Base-by-base conservation (phyloP, 37 sponge, comb jelly and placozoan genomes). In the Aplysina aerophoba region DNA sequence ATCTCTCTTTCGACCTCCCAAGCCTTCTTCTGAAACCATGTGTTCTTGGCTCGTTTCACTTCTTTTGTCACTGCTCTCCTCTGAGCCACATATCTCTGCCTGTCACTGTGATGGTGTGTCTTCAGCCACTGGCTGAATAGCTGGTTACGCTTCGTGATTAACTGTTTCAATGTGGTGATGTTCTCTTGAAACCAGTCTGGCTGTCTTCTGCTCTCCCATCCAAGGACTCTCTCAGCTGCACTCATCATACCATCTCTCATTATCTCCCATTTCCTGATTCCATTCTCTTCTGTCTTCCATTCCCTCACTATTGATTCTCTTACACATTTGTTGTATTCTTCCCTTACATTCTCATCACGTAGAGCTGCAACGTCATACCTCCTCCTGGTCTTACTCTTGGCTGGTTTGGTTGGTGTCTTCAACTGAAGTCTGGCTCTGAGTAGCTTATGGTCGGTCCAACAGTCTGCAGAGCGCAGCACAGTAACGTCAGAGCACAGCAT, bases 381-480 rank as follows among this genome's bases (percentile, higher is more conserved):
- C n/a, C n/a, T n/a, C n/a, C n/a, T n/a, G n/a, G n/a, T n/a, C n/a
- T n/a, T n/a, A n/a, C n/a, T n/a, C n/a, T n/a, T n/a, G n/a, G n/a
- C n/a, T n/a, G n/a, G n/a, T n/a, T n/a, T n/a, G n/a, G n/a, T n/a
- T n/a, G n/a, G n/a, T n/a, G n/a, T n/a, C n/a, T n/a, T n/a, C n/a
- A n/a, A n/a, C n/a, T n/a, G n/a, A n/a, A n/a, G n/a, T n/a, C n/a
- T n/a, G n/a, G n/a, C n/a, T n/a, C n/a, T n/a, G n/a, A n/a, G n/a
- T n/a, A n/a, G n/a, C n/a, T n/a, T 83, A 17, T 63, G 83, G 68
- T 83, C 83, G 22, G 83, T 83, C 83, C 83, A 83, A 39, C 83
- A 83, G 21, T 83, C 83, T 16, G 67, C 65, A 61, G 67, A 64
- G 12, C 67, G 30, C 40, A 84, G 4, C 25, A 84, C 84, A n/a